Evolutionary conservation across 2,797 vertebrate species (phyloP), one percentile per base, ranked within the genome.

Genomic region (Lycodopsis pacificus): DNA sequence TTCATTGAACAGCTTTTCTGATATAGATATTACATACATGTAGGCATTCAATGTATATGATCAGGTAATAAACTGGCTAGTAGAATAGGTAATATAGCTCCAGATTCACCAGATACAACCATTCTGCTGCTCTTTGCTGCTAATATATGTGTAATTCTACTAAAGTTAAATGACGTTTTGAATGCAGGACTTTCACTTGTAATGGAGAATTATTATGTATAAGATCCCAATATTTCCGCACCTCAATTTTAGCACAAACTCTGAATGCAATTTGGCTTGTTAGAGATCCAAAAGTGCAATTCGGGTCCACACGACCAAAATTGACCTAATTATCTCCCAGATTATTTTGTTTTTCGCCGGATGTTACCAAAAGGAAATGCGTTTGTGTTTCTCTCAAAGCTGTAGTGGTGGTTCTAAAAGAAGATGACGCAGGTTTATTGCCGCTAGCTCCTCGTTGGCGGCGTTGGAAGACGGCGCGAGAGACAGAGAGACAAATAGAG

Each of bases 381-480:
- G 68, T 13, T 7, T 25, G 38, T 40, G 20, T 65, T 42, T 53
- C 32, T 66, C n/a, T 36, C n/a, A 57, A 77, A 15, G 17, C 64
- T 65, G 6, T 15, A n/a, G 22, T 40, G 25, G 11, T 20, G 12
- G 27, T 63, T 83, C 65, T 66, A 53, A 69, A 63, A 63, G 40
- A 82, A 75, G 49, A 77, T 32, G 36, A 69, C 69, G 73, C 22
- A 42, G 63, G 13, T 78, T 79, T 20, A 51, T 22, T 38, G 76
- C 62, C 74, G 86, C 74, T 58, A 70, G 83, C 79, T 65, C 49
- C 49, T 71, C 34, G 48, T 71, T 51, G 73, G 71, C 71, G 76
- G 61, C 10, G 36, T 20, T 57, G 56, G 20, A 66, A 82, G 75
- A 81, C 32, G 42, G 63, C 75, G 54, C 5, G 27, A n/a, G 19